Percentiles rank a stretch among this genome's conserved stretches.
These are phyloP conservation scores for Ennomos quercinarius DNA, from an alignment of 2,888 invertebrate genomes.

Conservation along the genomic window DNA sequence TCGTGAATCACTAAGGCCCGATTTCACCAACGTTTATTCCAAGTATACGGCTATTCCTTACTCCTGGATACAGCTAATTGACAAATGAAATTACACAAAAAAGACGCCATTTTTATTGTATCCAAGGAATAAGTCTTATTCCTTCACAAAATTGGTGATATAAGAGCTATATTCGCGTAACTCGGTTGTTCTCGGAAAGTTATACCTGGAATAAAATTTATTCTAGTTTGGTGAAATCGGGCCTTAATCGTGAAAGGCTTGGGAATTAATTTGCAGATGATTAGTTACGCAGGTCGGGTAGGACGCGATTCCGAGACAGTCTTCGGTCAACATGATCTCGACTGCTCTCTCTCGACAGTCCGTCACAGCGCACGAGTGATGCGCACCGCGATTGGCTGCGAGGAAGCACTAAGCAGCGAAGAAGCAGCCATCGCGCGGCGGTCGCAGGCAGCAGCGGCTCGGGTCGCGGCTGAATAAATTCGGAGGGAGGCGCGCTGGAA, in stretches of 20 bases:
- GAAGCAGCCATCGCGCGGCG: constrained; percentile 8
- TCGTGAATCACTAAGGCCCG: constrained; percentile 45
- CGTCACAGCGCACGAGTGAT: neutral
- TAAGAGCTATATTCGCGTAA: too few species aligned
- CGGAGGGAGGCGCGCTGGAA: constrained; percentile 82
- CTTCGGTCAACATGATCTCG: neutral
- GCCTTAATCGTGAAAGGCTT: constrained; percentile 21
- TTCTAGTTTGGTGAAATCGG: too few species aligned
- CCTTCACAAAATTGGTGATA: too few species aligned
- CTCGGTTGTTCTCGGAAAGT: too few species aligned
- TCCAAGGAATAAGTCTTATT: too few species aligned
- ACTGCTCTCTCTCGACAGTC: neutral
- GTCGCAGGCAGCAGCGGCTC: constrained; percentile 30
- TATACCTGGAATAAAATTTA: too few species aligned
- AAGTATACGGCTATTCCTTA: too few species aligned
- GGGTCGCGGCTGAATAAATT: constrained; percentile 83
- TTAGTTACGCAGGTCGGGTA: constrained; percentile 36
- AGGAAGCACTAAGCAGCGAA: constrained; percentile 16
- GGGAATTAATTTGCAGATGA: constrained; percentile 35
- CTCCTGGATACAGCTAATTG: too few species aligned
- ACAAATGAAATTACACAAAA: too few species aligned
- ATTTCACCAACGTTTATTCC: too few species aligned
- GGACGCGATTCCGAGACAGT: constrained; percentile 11
- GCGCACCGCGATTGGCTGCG: neutral
- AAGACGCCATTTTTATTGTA: too few species aligned